phyloP scores from a whole-genome alignment of 2,113 vertebrate species.

The Ammodytes dubius region DNA sequence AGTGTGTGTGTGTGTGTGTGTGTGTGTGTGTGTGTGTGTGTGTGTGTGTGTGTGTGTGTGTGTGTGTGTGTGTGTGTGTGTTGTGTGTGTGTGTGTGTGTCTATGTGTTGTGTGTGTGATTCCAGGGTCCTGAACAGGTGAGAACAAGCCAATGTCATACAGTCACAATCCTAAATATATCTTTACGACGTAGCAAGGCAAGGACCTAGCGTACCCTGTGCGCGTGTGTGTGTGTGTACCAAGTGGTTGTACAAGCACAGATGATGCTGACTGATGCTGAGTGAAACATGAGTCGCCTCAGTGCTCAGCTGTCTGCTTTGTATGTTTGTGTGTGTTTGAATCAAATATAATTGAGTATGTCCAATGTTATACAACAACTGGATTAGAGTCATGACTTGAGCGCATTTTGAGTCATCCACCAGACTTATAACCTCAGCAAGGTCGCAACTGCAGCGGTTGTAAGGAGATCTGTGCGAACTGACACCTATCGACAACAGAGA shows the following conservation, averaged over 20 bases:
- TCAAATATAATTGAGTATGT: conserved; percentile 65
- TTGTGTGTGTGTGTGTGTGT: neutral
- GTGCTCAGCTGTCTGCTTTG: conserved; percentile 55
- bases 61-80: neutral
- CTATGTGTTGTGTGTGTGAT: neutral
- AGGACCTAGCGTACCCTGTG: neutral
- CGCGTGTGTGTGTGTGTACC: neutral
- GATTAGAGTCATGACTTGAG: conserved; percentile 61
- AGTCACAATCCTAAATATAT: conserved; percentile 25
- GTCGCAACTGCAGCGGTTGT: conserved; percentile 51
- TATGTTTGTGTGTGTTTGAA: conserved; percentile 36
- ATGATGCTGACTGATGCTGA: conserved; percentile 68
- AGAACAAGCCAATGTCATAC: conserved; percentile 46
- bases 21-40: neutral
- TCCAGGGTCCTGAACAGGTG: conserved; percentile 16
- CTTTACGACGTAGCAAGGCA: conserved; percentile 41
- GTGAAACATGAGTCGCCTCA: conserved; percentile 61
- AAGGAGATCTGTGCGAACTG: conserved; percentile 39
- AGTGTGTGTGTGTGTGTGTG: neutral
- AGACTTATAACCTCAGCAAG: conserved; percentile 59
- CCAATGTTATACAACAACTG: conserved; percentile 64
- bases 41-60: neutral
- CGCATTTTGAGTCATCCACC: conserved; percentile 10
- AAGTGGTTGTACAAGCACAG: conserved; percentile 41
- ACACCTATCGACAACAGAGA: conserved; percentile 28